These are phyloP conservation scores for Heliconius ethilla DNA, from an alignment of 2,888 invertebrate genomes.

Conservation along the genomic window DNA sequence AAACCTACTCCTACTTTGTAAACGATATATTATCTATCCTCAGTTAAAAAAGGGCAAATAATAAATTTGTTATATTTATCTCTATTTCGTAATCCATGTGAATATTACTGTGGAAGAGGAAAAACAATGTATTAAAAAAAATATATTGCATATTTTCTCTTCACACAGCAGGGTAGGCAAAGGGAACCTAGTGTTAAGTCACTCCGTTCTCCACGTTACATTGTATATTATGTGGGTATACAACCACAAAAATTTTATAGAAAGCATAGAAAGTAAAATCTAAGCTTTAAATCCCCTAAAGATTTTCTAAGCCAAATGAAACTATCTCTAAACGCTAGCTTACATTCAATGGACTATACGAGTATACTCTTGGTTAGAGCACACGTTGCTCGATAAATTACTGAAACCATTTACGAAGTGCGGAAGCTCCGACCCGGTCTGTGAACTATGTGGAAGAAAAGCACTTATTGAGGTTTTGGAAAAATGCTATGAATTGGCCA, in stretches of 20 bases:
- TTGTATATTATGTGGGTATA: background rate
- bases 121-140: too few relatives aligned
- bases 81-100: too few relatives aligned
- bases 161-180: too few relatives aligned
- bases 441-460: conserved; percentile 12
- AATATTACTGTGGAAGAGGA: too few relatives aligned
- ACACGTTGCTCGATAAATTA: conserved; percentile 25
- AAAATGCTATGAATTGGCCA: background rate
- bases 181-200: too few relatives aligned
- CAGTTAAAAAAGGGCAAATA: too few relatives aligned
- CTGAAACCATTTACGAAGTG: conserved; percentile 27
- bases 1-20: background rate
- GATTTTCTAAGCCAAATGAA: conserved; percentile 7
- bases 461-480: conserved; percentile 12
- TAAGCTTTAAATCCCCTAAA: background rate
- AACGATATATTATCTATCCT: too few relatives aligned
- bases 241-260: too few relatives aligned
- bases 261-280: background rate
- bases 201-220: too few relatives aligned
- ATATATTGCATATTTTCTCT: too few relatives aligned
- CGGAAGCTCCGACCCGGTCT: conserved; percentile 17
- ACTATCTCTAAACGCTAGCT: conserved; percentile 8
- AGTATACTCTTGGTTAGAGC: conserved; percentile 17
- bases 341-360: conserved; percentile 22
- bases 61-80: too few relatives aligned